phyloP scores from a whole-genome alignment of 2,888 invertebrate species.

The Limenitis arthemis region DNA sequence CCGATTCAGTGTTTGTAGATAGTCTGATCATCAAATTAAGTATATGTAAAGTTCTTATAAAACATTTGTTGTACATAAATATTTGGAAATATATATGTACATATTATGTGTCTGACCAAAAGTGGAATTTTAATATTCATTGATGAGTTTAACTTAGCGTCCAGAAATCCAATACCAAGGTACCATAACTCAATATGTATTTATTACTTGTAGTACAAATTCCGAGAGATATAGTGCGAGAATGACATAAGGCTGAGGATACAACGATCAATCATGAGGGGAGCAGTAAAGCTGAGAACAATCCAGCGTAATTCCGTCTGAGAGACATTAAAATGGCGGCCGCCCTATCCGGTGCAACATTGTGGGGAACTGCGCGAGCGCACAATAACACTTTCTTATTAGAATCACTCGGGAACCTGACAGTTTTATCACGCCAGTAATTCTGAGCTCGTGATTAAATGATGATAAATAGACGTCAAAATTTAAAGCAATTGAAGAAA shows the following conservation, averaged over 20 bases:
- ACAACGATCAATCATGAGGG: constrained; percentile 69
- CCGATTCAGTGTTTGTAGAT: background rate
- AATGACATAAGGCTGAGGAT: constrained; percentile 69
- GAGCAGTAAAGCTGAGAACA: constrained; percentile 70
- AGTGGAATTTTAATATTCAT: background rate
- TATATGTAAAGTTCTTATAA: background rate
- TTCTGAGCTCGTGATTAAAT: constrained; percentile 25
- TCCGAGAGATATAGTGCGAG: constrained; percentile 62
- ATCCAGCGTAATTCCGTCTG: constrained; percentile 72
- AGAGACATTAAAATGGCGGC: constrained; percentile 69
- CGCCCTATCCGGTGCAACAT: constrained; percentile 72
- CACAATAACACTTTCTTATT: constrained; percentile 44
- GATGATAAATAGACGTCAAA: constrained; percentile 20
- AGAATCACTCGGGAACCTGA: constrained; percentile 36
- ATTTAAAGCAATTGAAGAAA: constrained; percentile 15
- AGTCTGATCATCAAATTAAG: no score
- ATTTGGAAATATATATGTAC: background rate
- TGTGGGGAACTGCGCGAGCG: constrained; percentile 43
- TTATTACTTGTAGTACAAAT: constrained; percentile 63
- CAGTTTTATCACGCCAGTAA: constrained; percentile 29
- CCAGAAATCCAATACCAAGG: constrained; percentile 46
- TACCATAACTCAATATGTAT: constrained; percentile 63
- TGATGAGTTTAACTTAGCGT: constrained; percentile 12
- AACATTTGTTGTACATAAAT: no score
- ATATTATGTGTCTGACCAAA: background rate